These are phyloP conservation scores for Metalampra italica DNA, from an alignment of 2,888 invertebrate genomes.

Conservation along the genomic window DNA sequence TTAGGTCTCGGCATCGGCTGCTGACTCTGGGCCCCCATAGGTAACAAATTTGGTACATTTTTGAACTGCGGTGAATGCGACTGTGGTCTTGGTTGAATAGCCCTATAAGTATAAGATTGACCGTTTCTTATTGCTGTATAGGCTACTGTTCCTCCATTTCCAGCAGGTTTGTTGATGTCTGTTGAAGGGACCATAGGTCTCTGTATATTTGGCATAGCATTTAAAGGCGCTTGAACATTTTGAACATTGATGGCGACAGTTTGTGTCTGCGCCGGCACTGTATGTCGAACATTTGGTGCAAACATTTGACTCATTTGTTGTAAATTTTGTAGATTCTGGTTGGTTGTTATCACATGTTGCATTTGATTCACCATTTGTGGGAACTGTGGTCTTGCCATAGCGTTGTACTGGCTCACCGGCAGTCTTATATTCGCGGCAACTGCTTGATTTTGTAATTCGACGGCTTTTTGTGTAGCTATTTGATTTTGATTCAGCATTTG, in stretches of 20 bases:
- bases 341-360: neutral
- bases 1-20: conserved; percentile 10
- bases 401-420: neutral
- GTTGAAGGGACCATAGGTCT: conserved; percentile 3
- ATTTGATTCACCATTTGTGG: conserved; percentile 18
- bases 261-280: conserved; percentile 16
- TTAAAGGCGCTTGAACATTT: conserved; percentile 5
- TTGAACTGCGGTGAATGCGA: neutral
- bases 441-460: conserved; percentile 22
- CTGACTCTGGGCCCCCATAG: neutral
- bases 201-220: conserved; percentile 22
- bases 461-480: conserved; percentile 1
- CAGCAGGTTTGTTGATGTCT: conserved; percentile 6
- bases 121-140: conserved; percentile 27
- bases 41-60: conserved; percentile 14
- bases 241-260: neutral
- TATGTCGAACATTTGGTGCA: conserved; percentile 23
- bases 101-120: conserved; percentile 39
- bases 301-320: conserved; percentile 20
- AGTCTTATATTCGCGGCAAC: conserved; percentile 7
- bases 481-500: neutral
- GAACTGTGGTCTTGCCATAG: neutral
- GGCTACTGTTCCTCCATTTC: conserved; percentile 10
- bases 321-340: conserved; percentile 11
- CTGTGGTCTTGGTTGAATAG: conserved; percentile 49